Percentiles rank a stretch among this genome's conserved stretches.
phyloP scores from a whole-genome alignment of 2,113 vertebrate genomes.

The Mystacornis crossleyi region DNA sequence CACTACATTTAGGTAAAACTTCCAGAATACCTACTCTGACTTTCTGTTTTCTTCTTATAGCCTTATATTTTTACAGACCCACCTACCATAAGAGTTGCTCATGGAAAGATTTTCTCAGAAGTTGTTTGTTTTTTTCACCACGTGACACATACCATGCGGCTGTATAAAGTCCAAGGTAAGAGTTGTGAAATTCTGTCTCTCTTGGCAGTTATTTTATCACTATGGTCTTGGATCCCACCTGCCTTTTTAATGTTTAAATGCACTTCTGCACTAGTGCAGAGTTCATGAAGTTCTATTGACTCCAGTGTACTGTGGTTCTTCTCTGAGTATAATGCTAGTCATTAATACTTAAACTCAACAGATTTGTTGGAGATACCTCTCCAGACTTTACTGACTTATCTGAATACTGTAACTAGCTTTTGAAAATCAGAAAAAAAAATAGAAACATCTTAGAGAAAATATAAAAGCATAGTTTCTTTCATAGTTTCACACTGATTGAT shows the following conservation, averaged over 20 bases:
- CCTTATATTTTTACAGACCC: conserved; percentile 75
- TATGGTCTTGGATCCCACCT: not conserved
- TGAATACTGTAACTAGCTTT: not conserved
- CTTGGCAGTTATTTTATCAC: not conserved
- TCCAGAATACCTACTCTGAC: not conserved
- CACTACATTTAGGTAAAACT: not conserved
- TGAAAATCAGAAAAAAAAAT: not conserved
- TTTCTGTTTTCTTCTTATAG: conserved; percentile 62
- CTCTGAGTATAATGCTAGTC: not conserved
- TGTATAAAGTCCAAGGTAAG: conserved; percentile 87
- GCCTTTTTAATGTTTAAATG: not conserved
- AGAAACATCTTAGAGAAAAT: not conserved
- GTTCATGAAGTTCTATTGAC: not conserved
- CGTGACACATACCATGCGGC: conserved; percentile 82
- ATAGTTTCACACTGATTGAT: not conserved
- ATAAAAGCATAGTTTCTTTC: not conserved
- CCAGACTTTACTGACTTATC: not conserved
- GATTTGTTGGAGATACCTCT: not conserved
- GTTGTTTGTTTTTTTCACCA: conserved; percentile 85
- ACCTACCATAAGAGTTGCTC: conserved; percentile 81
- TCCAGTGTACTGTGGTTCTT: not conserved
- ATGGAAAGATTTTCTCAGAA: conserved; percentile 87
- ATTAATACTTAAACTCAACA: not conserved
- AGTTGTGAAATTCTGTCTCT: not conserved
- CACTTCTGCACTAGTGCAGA: not conserved